Conservation (phyloP, 23 tunicate species). For the Styela plicata region DNA sequence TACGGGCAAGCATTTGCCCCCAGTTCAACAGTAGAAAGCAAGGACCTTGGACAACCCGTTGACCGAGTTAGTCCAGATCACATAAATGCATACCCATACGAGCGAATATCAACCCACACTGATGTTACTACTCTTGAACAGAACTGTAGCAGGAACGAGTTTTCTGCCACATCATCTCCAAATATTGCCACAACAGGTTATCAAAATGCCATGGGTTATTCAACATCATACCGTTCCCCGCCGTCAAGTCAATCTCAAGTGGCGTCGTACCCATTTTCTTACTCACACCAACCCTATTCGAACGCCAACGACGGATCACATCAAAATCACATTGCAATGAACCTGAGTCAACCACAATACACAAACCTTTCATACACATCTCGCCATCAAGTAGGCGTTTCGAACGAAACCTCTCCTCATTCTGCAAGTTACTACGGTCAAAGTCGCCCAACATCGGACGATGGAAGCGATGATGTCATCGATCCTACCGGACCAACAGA, state of each 20-base stretch:
- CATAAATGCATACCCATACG: slow-evolving; percentile 3
- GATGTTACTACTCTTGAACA: neutral
- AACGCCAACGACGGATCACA: neutral
- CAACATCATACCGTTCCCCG: slow-evolving; percentile 1
- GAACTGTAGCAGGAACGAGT: neutral
- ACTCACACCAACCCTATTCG: neutral
- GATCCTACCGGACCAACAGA: slow-evolving; percentile 18
- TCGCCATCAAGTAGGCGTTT: slow-evolving; percentile 8
- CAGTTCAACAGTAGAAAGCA: neutral
- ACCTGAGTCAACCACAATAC: neutral
- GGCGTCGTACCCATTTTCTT: neutral
- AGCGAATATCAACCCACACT: neutral
- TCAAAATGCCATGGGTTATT: slow-evolving; percentile 8
- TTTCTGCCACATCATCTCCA: slow-evolving; percentile 10
- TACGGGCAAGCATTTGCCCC: neutral
- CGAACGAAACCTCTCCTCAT: slow-evolving; percentile 19
- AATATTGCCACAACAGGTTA: slow-evolving; percentile 15
- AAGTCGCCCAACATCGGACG: slow-evolving; percentile 4
- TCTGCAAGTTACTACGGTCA: slow-evolving; percentile 3
- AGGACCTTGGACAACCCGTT: neutral
- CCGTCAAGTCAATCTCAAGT: slow-evolving; percentile 15
- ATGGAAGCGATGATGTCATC: slow-evolving; percentile 15
- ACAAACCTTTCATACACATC: slow-evolving; percentile 9
- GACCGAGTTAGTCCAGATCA: neutral
- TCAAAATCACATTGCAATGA: neutral